Percentiles rank a stretch among this genome's conserved stretches.
These are phyloP conservation scores for Acanthiza pusilla DNA, from an alignment of 2,797 vertebrate species.

Conservation along the genomic window DNA sequence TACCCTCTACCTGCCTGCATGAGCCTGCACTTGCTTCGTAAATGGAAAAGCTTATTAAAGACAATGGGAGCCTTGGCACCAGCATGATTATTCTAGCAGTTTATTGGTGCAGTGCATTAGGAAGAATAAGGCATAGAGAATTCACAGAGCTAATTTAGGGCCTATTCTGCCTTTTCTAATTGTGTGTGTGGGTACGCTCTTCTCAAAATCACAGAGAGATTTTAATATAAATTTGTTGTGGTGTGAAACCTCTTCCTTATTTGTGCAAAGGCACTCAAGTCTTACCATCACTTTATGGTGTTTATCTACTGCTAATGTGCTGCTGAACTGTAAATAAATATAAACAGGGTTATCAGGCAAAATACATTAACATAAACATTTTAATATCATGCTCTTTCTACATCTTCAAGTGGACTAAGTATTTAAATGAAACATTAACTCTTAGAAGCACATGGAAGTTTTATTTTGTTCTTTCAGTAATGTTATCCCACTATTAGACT, in stretches of 20 bases:
- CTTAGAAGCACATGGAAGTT: not conserved
- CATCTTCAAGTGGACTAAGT: not conserved
- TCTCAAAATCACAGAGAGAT: not conserved
- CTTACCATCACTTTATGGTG: not conserved
- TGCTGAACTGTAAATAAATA: not conserved
- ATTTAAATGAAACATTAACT: not conserved
- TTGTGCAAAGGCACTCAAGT: not conserved
- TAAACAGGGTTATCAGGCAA: not conserved
- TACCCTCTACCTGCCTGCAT: not conserved
- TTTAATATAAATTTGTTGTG: not conserved
- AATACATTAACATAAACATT: not conserved
- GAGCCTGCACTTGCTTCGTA: not conserved
- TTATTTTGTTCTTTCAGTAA: not conserved
- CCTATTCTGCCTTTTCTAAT: not conserved
- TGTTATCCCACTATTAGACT: not conserved
- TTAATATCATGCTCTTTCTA: not conserved
- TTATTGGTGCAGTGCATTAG: not conserved
- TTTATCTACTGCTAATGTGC: not conserved
- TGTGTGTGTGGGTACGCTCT: not conserved
- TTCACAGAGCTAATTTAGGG: not conserved
- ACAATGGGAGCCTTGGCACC: not conserved
- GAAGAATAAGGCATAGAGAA: not conserved
- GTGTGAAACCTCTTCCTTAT: not conserved
- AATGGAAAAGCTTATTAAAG: not conserved
- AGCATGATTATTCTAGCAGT: not conserved